Evolutionary conservation across 92 coral and sea anemone genomes (phyloP).

Genomic region (Zoanthus sociatus): DNA sequence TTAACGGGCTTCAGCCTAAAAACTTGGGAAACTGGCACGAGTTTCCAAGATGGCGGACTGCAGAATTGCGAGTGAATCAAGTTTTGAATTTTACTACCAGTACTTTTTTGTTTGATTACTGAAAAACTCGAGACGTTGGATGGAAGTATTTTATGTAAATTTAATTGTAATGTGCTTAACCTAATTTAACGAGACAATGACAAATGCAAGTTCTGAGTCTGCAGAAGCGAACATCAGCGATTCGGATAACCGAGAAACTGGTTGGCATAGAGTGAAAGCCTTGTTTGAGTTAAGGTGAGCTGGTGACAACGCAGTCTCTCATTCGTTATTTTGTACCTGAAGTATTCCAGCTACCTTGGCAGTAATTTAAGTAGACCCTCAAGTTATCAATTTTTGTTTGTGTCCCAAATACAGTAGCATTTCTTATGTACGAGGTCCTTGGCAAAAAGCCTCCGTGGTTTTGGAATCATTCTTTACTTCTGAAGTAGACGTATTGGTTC

Average conservation of each 20-base stretch:
- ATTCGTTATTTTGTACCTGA: neutral
- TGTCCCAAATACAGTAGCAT: too few relatives aligned
- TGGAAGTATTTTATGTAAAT: neutral
- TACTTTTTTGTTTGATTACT: neutral
- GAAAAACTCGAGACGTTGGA: too few relatives aligned
- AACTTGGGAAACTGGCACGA: neutral
- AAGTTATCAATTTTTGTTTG: too few relatives aligned
- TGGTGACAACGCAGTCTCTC: neutral
- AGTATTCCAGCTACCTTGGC: too few relatives aligned
- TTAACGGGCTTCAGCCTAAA: neutral
- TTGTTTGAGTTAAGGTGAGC: slow-evolving; percentile 71
- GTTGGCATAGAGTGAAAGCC: slow-evolving; percentile 80
- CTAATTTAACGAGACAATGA: neutral
- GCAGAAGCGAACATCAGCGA: slow-evolving; percentile 6
- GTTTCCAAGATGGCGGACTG: slow-evolving; percentile 69
- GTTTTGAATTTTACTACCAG: neutral
- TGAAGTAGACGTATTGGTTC: too few relatives aligned
- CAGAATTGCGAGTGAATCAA: too few relatives aligned
- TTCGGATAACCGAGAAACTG: slow-evolving; percentile 46
- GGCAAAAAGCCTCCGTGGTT: too few relatives aligned
- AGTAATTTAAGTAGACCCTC: too few relatives aligned
- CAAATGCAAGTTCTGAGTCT: neutral
- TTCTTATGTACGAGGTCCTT: too few relatives aligned
- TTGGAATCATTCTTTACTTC: too few relatives aligned
- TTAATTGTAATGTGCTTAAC: neutral